Percentiles rank a stretch among this genome's conserved stretches.
These are phyloP conservation scores for Etheostoma perlongum DNA, from an alignment of 2,797 vertebrate species.

Conservation along the genomic window DNA sequence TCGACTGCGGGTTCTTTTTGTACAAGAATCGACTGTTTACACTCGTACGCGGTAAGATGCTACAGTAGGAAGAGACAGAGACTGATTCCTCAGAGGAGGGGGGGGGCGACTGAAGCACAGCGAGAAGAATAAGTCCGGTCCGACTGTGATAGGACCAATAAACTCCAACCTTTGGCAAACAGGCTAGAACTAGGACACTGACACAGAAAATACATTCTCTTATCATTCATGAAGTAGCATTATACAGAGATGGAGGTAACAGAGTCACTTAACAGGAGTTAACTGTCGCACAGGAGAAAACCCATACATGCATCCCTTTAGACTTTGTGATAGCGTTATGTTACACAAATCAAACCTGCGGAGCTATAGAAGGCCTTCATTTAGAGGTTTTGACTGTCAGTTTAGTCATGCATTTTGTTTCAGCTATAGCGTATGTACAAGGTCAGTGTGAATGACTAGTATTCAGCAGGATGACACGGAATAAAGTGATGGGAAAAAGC, in stretches of 20 bases:
- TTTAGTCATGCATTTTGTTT: constrained; percentile 83
- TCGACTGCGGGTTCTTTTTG: constrained; percentile 20
- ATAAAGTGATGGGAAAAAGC: constrained; percentile 38
- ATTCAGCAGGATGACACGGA: constrained; percentile 54
- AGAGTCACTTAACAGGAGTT: constrained; percentile 72
- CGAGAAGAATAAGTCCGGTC: constrained; percentile 46
- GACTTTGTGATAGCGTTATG: constrained; percentile 67
- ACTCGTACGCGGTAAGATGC: constrained; percentile 56
- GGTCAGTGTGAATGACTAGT: constrained; percentile 65
- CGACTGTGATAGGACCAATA: constrained; percentile 38
- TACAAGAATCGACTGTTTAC: constrained; percentile 17
- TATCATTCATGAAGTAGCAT: constrained; percentile 77
- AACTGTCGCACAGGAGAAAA: constrained; percentile 68
- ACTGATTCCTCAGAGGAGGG: constrained; percentile 20
- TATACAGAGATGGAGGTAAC: constrained; percentile 75
- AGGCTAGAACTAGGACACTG: constrained; percentile 70
- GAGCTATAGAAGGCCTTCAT: constrained; percentile 78
- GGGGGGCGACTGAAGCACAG: neutral
- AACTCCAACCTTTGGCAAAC: constrained; percentile 65
- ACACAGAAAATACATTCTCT: constrained; percentile 83
- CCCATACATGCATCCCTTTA: constrained; percentile 81
- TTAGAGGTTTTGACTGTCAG: constrained; percentile 71
- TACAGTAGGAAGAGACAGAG: constrained; percentile 50
- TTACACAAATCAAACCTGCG: constrained; percentile 78
- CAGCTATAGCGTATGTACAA: constrained; percentile 85